phyloP scores from a whole-genome alignment of 2,797 vertebrate genomes.

The Danio kyathit region DNA sequence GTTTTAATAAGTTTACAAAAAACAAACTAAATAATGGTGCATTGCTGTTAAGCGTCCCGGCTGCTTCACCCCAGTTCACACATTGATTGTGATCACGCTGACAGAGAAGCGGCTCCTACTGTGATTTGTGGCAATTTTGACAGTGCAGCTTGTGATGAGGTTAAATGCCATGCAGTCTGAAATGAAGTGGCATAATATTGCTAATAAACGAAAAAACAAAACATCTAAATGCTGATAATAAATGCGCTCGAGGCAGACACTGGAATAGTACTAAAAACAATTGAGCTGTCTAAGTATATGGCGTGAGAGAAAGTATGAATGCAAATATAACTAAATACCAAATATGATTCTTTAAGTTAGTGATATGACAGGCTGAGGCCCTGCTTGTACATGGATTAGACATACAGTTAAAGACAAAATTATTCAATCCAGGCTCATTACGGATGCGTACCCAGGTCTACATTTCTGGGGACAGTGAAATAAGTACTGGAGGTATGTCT shows the following conservation, averaged over 20 bases:
- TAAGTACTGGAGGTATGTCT: too few relatives aligned
- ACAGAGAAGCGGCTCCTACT: background rate
- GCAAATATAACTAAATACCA: too few relatives aligned
- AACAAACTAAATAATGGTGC: background rate
- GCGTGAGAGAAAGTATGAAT: too few relatives aligned
- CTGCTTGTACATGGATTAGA: too few relatives aligned
- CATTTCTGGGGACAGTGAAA: too few relatives aligned
- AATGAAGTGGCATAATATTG: background rate
- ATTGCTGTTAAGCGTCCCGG: background rate
- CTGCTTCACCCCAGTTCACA: constrained; percentile 13
- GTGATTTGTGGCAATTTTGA: constrained; percentile 16
- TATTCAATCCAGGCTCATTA: too few relatives aligned
- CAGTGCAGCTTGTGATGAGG: background rate
- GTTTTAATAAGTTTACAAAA: constrained; percentile 13
- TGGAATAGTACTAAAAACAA: background rate
- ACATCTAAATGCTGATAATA: background rate
- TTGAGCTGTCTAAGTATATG: background rate
- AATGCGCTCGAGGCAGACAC: background rate
- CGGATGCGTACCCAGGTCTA: too few relatives aligned
- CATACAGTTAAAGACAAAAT: too few relatives aligned
- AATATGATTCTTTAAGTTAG: too few relatives aligned
- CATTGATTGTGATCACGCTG: background rate
- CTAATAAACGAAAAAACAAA: constrained; percentile 2
- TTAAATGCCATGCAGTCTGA: background rate
- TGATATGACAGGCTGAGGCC: too few relatives aligned